Evolutionary conservation across 1,140 invertebrate species (phyloP).

Genomic region (Lucilia sericata): DNA sequence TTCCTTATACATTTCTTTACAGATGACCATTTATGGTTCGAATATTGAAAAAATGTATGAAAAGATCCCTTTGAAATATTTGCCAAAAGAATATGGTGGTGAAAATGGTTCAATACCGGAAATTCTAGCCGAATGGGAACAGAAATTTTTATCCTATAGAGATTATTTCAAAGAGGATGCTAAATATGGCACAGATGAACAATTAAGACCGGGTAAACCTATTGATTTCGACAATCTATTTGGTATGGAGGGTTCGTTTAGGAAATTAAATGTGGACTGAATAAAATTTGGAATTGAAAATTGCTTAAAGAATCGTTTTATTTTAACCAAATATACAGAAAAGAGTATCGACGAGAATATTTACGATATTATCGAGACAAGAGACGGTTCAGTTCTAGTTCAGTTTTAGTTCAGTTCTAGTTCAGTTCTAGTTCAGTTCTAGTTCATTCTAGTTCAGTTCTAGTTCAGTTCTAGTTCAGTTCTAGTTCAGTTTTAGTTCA

Average conservation of each 20-base stretch:
- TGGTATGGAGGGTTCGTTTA: slow-evolving; percentile 73
- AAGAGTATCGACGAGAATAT: too few species aligned
- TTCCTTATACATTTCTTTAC: background rate
- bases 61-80: slow-evolving; percentile 67
- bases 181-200: slow-evolving; percentile 71
- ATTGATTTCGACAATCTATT: slow-evolving; percentile 69
- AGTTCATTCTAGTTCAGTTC: too few species aligned
- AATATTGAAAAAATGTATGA: slow-evolving; percentile 68
- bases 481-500: too few species aligned
- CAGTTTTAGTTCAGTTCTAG: too few species aligned
- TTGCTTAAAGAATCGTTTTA: too few species aligned
- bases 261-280: slow-evolving; percentile 63
- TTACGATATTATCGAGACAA: too few species aligned
- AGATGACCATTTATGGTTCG: slow-evolving; percentile 47
- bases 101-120: slow-evolving; percentile 66
- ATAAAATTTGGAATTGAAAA: background rate
- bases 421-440: too few species aligned
- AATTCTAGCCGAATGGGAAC: slow-evolving; percentile 39
- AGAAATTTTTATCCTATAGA: slow-evolving; percentile 60
- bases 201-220: slow-evolving; percentile 61
- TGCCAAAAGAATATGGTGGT: slow-evolving; percentile 72
- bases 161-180: slow-evolving; percentile 70
- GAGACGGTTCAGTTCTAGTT: too few species aligned
- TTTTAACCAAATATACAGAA: too few species aligned
- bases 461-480: too few species aligned